A percentile compares a stretch with the other conserved stretches of the same genome.
phyloP scores from a whole-genome alignment of 2,797 vertebrate genomes.

The Botia almorhae region DNA sequence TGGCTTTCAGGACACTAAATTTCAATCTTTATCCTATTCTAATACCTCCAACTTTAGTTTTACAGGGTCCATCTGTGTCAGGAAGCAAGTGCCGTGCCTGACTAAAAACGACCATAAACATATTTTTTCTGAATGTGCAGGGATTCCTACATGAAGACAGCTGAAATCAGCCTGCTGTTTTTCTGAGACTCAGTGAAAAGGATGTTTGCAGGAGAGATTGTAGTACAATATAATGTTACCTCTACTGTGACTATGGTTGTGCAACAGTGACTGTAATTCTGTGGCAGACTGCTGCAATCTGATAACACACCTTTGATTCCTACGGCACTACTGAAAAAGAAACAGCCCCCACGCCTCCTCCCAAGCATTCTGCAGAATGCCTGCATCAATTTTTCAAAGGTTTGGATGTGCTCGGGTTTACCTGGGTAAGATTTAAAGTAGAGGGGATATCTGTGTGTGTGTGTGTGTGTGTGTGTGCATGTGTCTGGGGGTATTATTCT shows the following conservation, averaged over 20 bases:
- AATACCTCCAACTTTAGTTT: constrained; percentile 60
- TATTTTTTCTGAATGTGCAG: constrained; percentile 64
- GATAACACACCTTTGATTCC: constrained; percentile 47
- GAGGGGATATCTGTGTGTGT: constrained; percentile 24
- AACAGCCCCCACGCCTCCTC: neutral
- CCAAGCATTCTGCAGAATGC: constrained; percentile 56
- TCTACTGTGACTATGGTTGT: constrained; percentile 31
- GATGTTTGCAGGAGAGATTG: constrained; percentile 28
- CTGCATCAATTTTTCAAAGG: constrained; percentile 73
- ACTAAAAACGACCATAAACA: constrained; percentile 68
- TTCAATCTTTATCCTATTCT: constrained; percentile 61
- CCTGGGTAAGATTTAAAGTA: constrained; percentile 50
- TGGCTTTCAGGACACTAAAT: constrained; percentile 62
- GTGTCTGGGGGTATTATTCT: neutral
- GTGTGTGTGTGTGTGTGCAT: neutral
- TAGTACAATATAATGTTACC: constrained; percentile 26
- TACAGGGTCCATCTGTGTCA: constrained; percentile 65
- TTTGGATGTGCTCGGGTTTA: constrained; percentile 67
- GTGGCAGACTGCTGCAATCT: constrained; percentile 33
- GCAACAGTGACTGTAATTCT: constrained; percentile 28
- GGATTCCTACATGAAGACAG: constrained; percentile 21
- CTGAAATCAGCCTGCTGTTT: constrained; percentile 28
- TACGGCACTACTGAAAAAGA: constrained; percentile 21
- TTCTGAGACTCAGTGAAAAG: constrained; percentile 1
- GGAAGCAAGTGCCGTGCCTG: constrained; percentile 58